Evolutionary conservation across 2,113 vertebrate species (phyloP), one percentile per base, ranked within the genome.

Genomic region (Hippocampus abdominalis): DNA sequence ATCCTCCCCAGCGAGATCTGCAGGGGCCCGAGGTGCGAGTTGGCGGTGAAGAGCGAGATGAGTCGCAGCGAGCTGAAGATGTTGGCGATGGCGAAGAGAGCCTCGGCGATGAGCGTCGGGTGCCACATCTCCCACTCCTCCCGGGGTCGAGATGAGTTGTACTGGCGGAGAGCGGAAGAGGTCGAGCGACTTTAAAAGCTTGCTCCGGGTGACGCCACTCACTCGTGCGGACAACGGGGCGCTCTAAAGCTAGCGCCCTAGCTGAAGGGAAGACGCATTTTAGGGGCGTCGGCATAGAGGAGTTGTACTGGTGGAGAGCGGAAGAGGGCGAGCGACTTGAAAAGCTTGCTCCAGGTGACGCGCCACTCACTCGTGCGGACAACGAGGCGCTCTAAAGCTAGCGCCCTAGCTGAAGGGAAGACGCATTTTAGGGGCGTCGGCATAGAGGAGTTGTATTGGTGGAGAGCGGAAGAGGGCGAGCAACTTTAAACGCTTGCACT

Each of bases 121-220:
- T 98, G 96, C 96, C 96, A 97, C 95, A 96, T 98, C 84, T 98
- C 96, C 96, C 96, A 97, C 88, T 98, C 95, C 85, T 98, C 94
- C 83, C 96, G 87, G 23, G 96, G 96, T 11, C 95, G 94, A 46
- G 96, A 98, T 4, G 96, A 96, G 56, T 96, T 97, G 69, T 98
- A 98, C 96, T 98, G 91, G 27, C 82, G 42, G 32, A 18, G 78
- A 74, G 83, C 40, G 78, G 67, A 0, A 76, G 0, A 76, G 0
- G 42, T 32, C 8, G 9, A 64, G n/a, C 3, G 10, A 15, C 1
- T 5, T 8, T 18, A 23, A 65, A 13, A 3, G 32, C 32, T 32
- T 5, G 32, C 32, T 36, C 32, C 32, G 32, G 32, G 32, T 36
- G 32, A 36, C 5, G 32, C 32, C 32, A 36, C 32, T 36, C 32